Evolutionary conservation across 2,888 invertebrate genomes (phyloP), one percentile per base, ranked within the genome.

Genomic region (Drosophila picticornis): DNA sequence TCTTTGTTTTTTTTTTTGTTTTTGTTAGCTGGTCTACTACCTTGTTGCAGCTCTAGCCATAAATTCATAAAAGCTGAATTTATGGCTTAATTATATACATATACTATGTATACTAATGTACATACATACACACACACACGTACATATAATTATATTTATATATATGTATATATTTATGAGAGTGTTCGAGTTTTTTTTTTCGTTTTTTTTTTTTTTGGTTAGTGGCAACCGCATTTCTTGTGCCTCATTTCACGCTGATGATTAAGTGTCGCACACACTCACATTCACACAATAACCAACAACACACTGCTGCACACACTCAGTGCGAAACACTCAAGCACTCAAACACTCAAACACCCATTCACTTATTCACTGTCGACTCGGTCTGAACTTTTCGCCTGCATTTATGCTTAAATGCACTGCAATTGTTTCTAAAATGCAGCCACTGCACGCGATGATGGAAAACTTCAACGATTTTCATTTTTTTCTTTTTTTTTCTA

Each of bases 1-100:
- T 4, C n/a, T n/a, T n/a, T n/a, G n/a, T 7, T 22, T 2, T 6
- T 40, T 5, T n/a, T 40, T 31, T 2, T 16, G 16, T 53, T 16
- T 38, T 31, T 22, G 5, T 68, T 67, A 36, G 48, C 22, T 46
- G 22, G 73, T n/a, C 77, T 4, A 46, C 22, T 65, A 77, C 75
- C 59, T 83, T 80, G 80, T 80, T 80, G 83, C 75, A 65, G 72
- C 61, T 34, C 51, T 72, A 69, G 75, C 88, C 75, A 90, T 89
- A 90, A 90, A 90, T 88, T 88, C 84, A 90, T 90, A 88, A 88
- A 89, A 85, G 81, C 86, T 75, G 78, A 91, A 91, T 91, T 91
- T 91, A 91, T 91, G 85, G 80, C 91, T 91, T 91, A 91, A 91
- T 91, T 91, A 90, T 83, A 91, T 87, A 79, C 68, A 81, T 77